Evolutionary conservation across 2,113 vertebrate species (phyloP), one percentile per base, ranked within the genome.

Genomic region (Engraulis encrasicolus): DNA sequence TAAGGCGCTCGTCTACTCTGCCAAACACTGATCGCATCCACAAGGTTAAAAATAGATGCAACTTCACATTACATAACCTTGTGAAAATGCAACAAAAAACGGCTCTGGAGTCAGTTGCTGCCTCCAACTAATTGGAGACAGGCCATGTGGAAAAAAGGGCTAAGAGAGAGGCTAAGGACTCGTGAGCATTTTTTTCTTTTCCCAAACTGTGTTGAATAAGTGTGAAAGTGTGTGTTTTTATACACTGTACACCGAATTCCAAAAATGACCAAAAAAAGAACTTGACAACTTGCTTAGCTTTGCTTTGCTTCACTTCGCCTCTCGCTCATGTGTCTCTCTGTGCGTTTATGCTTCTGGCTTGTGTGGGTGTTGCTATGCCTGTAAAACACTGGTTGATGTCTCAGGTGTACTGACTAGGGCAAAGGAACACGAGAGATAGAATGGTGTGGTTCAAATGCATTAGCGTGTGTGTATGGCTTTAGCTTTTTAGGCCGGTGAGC

Each of bases 1-100:
- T 34, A 71, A 71, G 61, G 61, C 61, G 61, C 27, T 71, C 61
- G 61, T 71, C 61, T 34, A 34, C 61, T 31, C 12, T 71, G 61
- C 61, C 61, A 71, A 71, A 71, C 11, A 31, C 61, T 78, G 83
- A 83, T 54, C 88, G 84, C 66, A 85, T 84, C 88, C 86, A 74
- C 50, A 45, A 0, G 45, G 91, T 83, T 91, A 91, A 89, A 93
- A 93, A 92, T 90, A 92, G 90, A 83, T 20, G n/a, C 37, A 5
- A 48, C 54, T 49, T 77, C 6, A 81, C 85, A 80, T 89, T 91
- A 86, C 84, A 87, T 89, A 89, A 91, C 90, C 86, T 79, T 74
- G 85, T 23, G n/a, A 78, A 82, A 50, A 83, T 83, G 61, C 61
- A 71, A 78, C 86, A 45, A 2, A 80, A 74, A 78, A 31, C 77